A percentile compares a stretch with the other conserved stretches of the same genome.
Evolutionary conservation across 2,797 vertebrate species (phyloP).

Genomic region (Anas bahamensis): DNA sequence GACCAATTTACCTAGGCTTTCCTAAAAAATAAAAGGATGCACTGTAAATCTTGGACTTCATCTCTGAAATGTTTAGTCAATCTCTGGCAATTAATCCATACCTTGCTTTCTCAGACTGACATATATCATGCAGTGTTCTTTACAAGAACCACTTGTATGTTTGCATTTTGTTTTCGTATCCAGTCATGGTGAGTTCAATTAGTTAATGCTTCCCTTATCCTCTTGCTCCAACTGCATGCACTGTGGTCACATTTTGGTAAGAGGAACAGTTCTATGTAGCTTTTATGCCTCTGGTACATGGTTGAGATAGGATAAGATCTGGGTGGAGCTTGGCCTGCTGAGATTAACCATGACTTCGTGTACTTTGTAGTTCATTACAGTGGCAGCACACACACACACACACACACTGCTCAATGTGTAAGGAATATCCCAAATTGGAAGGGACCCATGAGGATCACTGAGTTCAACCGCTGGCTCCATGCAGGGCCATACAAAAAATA

Average conservation of each 20-base stretch:
- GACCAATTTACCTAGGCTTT: conserved; percentile 50
- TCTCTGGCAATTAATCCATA: conserved; percentile 39
- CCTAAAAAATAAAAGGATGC: conserved; percentile 11
- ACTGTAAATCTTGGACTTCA: conserved; percentile 18
- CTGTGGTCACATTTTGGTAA: background rate
- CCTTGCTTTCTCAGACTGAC: background rate
- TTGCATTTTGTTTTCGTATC: background rate
- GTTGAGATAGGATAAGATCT: background rate
- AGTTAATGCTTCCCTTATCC: background rate
- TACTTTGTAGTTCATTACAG: background rate
- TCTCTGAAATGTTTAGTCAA: conserved; percentile 47
- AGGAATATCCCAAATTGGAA: background rate
- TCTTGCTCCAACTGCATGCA: background rate
- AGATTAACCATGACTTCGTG: background rate
- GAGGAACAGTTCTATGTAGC: background rate
- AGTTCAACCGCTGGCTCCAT: too few relatives aligned
- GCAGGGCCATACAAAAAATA: too few relatives aligned
- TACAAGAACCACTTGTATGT: background rate
- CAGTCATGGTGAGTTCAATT: conserved; percentile 19
- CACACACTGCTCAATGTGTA: fast-evolving
- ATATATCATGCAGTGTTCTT: background rate
- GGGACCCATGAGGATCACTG: background rate
- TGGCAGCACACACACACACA: fast-evolving
- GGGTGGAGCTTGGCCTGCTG: background rate
- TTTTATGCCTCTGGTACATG: background rate